Evolutionary conservation across 1,140 invertebrate species (phyloP).

Genomic region (Dreissena polymorpha): DNA sequence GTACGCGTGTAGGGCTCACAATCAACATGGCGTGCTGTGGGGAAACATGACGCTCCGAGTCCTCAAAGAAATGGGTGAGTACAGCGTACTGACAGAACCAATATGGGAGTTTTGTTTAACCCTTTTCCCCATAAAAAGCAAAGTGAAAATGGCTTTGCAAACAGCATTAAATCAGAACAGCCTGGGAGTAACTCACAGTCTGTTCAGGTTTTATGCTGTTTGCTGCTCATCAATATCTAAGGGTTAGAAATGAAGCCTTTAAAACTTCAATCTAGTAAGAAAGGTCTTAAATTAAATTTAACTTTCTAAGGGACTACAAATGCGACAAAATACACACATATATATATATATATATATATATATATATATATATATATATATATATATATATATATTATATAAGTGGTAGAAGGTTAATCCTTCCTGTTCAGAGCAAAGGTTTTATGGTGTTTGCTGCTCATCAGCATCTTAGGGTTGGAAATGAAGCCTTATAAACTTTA

Average conservation of each 20-base stretch:
- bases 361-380: no score
- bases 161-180: not conserved
- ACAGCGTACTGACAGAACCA: not conserved
- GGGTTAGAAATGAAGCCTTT: not conserved
- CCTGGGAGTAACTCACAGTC: not conserved
- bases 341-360: no score
- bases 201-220: not conserved
- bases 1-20: slow-evolving; percentile 29
- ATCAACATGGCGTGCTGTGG: slow-evolving; percentile 37
- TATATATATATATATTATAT: no score
- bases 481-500: no score
- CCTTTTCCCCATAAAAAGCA: not conserved
- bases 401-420: no score
- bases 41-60: slow-evolving; percentile 45
- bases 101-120: not conserved
- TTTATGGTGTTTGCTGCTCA: no score
- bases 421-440: no score
- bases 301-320: no score
- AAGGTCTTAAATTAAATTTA: no score
- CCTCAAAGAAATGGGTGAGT: slow-evolving; percentile 22
- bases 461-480: no score
- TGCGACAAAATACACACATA: no score
- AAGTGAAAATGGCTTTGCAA: not conserved
- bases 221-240: not conserved
- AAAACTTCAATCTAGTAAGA: not conserved